Base-by-base conservation (phyloP, 2,888 invertebrate genomes). In the Callyntrura guangdongensis region DNA sequence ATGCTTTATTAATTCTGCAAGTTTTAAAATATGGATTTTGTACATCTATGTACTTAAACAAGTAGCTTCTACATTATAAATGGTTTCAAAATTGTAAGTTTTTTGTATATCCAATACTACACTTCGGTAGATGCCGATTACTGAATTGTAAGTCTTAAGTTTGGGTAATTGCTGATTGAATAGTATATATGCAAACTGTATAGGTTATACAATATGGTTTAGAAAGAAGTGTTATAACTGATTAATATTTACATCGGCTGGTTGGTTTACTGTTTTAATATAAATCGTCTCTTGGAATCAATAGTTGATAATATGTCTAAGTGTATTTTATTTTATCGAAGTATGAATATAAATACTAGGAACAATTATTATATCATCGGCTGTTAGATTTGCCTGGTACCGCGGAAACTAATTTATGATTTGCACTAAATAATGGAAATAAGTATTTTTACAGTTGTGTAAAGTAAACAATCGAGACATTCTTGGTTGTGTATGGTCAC, bases 231-330 rank as follows among this genome's bases (percentile, higher is more conserved):
- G 36, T 64, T 56, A 56, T 36, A 72, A 72, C 36, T 14, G n/a
- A 72, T 45, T 64, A 22, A 36, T 47, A 20, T 72, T 1, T 47
- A 47, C n/a, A 72, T 45, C 45, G 72, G 72, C 45, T 72, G 47
- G 45, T 72, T 72, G 72, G 72, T 72, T 72, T 45, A n/a, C n/a
- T n/a, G 17, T 11, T 72, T 72, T 14, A 45, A 47, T 64, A 36
- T 3, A 72, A 72, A 47, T 72, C 47, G 4, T 45, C 2, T 47
- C 9, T 22, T 69, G 69, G 20, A 14, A 27, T 47, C 11, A 69
- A 20, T 64, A n/a, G 27, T 47, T 11, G 27, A 20, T 64, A n/a
- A 12, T 64, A 17, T 27, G 12, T 64, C 64, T 64, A 64, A 11
- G 14, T 64, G 14, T 59, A 59, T n/a, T 59, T 59, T n/a, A n/a